Evolutionary conservation across 2,888 invertebrate genomes (phyloP).

Genomic region (Iselma pallidipennis): DNA sequence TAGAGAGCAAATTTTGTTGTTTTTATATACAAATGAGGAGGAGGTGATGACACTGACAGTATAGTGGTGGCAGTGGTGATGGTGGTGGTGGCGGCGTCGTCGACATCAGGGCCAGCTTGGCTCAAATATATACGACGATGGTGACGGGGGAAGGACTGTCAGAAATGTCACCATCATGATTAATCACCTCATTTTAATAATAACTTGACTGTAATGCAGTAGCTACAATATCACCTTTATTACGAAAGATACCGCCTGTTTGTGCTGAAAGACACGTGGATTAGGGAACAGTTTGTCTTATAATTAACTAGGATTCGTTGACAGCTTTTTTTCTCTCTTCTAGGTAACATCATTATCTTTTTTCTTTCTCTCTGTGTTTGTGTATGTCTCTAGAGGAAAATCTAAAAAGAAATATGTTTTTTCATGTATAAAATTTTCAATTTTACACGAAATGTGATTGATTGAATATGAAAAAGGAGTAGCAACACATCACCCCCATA

Average conservation of each 20-base stretch:
- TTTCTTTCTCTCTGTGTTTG: neutral
- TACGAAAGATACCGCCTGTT: conserved; percentile 48
- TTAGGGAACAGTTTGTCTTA: conserved; percentile 43
- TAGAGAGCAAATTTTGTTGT: too few relatives aligned
- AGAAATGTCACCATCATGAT: conserved; percentile 56
- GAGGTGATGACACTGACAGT: conserved; percentile 51
- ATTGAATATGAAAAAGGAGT: conserved; percentile 43
- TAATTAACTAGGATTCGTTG: conserved; percentile 45
- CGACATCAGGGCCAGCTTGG: conserved; percentile 40
- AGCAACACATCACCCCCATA: conserved; percentile 29
- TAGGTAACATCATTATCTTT: neutral
- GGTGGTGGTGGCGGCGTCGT: neutral
- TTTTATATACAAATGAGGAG: conserved; percentile 48
- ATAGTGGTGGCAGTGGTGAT: conserved; percentile 33
- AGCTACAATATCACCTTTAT: conserved; percentile 55
- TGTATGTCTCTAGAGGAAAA: neutral
- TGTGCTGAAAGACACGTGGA: conserved; percentile 48
- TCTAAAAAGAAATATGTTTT: conserved; percentile 38
- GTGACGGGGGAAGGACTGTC: conserved; percentile 47
- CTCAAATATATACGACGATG: conserved; percentile 29
- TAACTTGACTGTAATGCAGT: conserved; percentile 55
- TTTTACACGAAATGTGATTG: conserved; percentile 51
- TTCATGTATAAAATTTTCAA: conserved; percentile 51
- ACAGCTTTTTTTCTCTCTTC: too few relatives aligned
- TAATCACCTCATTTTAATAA: conserved; percentile 59